Evolutionary conservation across 2,888 invertebrate genomes (phyloP), one percentile per base, ranked within the genome.

Genomic region (Eilema depressum): DNA sequence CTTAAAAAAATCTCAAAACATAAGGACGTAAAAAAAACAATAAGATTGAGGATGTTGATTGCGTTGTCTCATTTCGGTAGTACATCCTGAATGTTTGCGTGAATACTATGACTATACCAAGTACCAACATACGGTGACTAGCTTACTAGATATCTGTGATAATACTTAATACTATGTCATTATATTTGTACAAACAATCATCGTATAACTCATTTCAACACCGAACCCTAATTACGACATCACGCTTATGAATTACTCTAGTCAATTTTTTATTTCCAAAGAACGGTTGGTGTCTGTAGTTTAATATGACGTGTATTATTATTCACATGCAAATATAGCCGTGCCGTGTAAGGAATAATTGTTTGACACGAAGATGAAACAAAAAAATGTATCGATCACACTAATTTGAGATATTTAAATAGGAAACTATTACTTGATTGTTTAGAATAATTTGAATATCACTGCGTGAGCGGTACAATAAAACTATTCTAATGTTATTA

Each of bases 271-370:
- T 66, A 68, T 62, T 4, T 17, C 7, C 10, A 37, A 71, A 63
- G 5, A 63, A 67, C 20, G 53, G 28, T 62, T 23, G 63, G 56
- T 73, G 64, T 68, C 68, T 41, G 70, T n/a, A 73, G 37, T 70
- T 71, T 69, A 69, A 62, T 68, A 66, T 33, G 26, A 66, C 70
- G 71, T 71, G 56, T 70, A 65, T 75, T 62, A 73, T 71, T 71
- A 77, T 71, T 73, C 61, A 37, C 71, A 74, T 77, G 76, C 70
- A 82, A 77, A 75, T 73, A 69, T 10, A 47, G 64, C 59, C 66
- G 57, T 75, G 30, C 76, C 76, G 76, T 75, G 73, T 79, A 79
- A 68, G 72, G 73, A 79, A 78, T 85, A 81, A 80, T 81, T 69
- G 78, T 72, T 81, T 77, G 72, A 79, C 80, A 83, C 79, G 83